Evolutionary conservation across 2,113 vertebrate species (phyloP), one percentile per base, ranked within the genome.

Genomic region (Oreochromis niloticus): DNA sequence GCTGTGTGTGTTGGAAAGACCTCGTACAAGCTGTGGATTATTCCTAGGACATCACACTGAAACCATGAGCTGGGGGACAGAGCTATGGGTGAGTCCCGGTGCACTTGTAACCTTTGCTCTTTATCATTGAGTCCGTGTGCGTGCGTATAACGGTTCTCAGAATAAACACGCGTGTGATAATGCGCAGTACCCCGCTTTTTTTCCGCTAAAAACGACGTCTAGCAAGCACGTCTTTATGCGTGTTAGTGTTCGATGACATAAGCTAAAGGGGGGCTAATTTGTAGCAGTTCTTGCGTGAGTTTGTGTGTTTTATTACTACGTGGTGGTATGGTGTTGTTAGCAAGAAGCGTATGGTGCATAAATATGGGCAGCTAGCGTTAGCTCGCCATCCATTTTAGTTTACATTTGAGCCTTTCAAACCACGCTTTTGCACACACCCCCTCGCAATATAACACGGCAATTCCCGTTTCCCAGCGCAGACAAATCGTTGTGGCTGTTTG

Each of bases 1-100:
- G 73, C 57, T 32, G 85, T 56, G 88, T 59, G 90, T 83, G 81
- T 59, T 41, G 88, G 86, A 84, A 89, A 86, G 88, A 86, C 66
- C 81, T 85, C 91, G 12, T 61, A 24, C 79, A 88, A 94, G 94
- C 86, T 86, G 95, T 95, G 95, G 96, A 96, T 96, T 96, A 94
- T 94, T 91, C 89, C 79, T 91, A 89, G 94, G 92, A 95, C 87
- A 91, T 54, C 93, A 90, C 8, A 39, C 91, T 94, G 95, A 86
- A 96, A 96, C 96, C 96, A 96, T 96, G 96, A 96, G 96, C 95
- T 96, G 96, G 96, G 96, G 96, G 91, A 92, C 94, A 79, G 96
- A 96, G 94, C 96, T 96, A 83, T 96, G 96, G 96, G 96, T 96
- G 88, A 95, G 96, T 93, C 22, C 61, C 57, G 1, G 19, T 43